Percentiles rank a stretch among this genome's conserved stretches.
These are phyloP conservation scores for Sylvilagus bachmani DNA, from an alignment of 2,113 vertebrate species.

Conservation along the genomic window DNA sequence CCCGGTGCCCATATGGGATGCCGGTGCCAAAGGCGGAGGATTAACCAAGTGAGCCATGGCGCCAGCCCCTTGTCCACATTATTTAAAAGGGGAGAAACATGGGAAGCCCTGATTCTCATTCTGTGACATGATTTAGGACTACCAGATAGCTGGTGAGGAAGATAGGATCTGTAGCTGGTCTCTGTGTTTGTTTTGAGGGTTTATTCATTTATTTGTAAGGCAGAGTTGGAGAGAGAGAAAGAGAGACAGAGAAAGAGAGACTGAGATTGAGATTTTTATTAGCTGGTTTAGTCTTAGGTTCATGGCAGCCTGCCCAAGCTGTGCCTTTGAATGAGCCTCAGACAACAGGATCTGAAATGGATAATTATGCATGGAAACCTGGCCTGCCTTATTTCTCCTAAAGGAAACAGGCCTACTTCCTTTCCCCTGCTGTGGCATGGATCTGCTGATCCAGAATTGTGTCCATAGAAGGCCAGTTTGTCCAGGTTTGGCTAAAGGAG, in stretches of 20 bases:
- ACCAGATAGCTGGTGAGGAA: not conserved
- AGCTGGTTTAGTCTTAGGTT: conserved; percentile 61
- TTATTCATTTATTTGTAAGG: no score
- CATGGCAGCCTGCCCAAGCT: conserved; percentile 48
- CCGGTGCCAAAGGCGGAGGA: no score
- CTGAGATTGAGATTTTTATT: not conserved
- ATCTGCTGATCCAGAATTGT: conserved; percentile 21
- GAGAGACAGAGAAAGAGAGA: no score
- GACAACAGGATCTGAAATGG: conserved; percentile 50
- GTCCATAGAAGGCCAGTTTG: not conserved
- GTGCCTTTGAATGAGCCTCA: conserved; percentile 56
- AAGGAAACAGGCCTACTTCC: conserved; percentile 35
- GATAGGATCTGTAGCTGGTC: not conserved
- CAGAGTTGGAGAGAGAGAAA: no score
- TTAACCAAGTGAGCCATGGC: no score
- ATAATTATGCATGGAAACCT: conserved; percentile 48
- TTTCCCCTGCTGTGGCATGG: not conserved
- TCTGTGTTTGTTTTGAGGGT: not conserved
- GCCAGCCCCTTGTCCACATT: no score
- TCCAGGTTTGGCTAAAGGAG: not conserved
- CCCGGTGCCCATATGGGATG: no score
- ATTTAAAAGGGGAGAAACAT: conserved; percentile 30
- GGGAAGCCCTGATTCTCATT: conserved; percentile 16
- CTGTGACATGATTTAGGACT: not conserved
- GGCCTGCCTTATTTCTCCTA: conserved; percentile 24